These are phyloP conservation scores for Coptotermes formosanus DNA, from an alignment of 1,140 invertebrate genomes.

Conservation along the genomic window DNA sequence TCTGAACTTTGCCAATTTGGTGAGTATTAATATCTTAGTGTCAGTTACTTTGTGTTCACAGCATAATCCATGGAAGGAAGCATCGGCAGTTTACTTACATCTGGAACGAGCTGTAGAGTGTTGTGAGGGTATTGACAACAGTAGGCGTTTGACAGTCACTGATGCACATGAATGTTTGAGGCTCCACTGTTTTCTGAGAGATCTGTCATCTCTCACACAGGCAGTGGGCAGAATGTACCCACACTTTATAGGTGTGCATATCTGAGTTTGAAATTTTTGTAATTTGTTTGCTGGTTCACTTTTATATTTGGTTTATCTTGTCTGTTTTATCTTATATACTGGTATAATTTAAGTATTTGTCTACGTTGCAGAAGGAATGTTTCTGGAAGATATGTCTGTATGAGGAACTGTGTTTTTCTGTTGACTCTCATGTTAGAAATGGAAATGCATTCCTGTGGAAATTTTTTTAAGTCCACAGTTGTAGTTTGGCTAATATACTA, in stretches of 20 bases:
- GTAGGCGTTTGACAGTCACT: conserved; percentile 46
- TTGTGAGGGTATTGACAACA: not conserved
- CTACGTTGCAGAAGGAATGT: too few relatives aligned
- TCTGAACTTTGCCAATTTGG: not conserved
- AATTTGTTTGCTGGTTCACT: too few relatives aligned
- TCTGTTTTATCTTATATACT: too few relatives aligned
- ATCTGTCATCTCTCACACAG: conserved; percentile 63
- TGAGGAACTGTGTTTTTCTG: too few relatives aligned
- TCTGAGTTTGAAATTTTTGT: not conserved
- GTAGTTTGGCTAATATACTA: too few relatives aligned
- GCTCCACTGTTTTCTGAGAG: conserved; percentile 58
- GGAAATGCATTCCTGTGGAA: too few relatives aligned
- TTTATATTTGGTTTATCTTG: too few relatives aligned
- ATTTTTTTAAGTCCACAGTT: too few relatives aligned
- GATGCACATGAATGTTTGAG: conserved; percentile 51
- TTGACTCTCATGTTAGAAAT: too few relatives aligned
- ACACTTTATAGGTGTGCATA: conserved; percentile 22
- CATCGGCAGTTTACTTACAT: conserved; percentile 47
- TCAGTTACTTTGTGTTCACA: conserved; percentile 36
- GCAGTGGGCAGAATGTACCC: conserved; percentile 49
- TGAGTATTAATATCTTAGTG: not conserved
- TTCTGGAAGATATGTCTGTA: too few relatives aligned
- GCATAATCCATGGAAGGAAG: conserved; percentile 52
- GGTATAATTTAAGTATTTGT: too few relatives aligned
- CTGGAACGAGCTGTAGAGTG: conserved; percentile 24